Base-by-base conservation (phyloP, 2,888 invertebrate species). In the Apodemia mormo region DNA sequence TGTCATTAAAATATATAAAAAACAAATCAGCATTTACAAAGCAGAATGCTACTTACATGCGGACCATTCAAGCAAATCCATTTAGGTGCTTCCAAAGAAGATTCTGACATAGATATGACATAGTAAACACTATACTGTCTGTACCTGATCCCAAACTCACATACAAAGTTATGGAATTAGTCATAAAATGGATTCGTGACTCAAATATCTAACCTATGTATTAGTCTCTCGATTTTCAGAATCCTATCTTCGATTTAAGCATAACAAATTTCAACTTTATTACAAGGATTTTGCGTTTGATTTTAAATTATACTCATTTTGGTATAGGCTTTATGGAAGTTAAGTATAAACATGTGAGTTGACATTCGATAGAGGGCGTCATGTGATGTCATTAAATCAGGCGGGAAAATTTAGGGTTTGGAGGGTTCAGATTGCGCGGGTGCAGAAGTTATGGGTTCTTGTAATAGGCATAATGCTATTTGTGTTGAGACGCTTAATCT, bases 131-230 rank as follows among this genome's bases (percentile, higher is more conserved):
- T 83, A 84, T 81, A 79, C 76, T 75, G 77, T 80, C 79, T 79
- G 86, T 89, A 90, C 89, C 90, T 90, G 89, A 90, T 90, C 90
- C 89, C 83, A 87, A 89, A 90, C 90, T 89, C 92, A 88, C 92
- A 92, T 93, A 92, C 90, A 89, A 90, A 93, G 92, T 93, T 93
- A 93, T 93, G 92, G 92, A 93, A 92, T 93, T 93, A 93, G 89
- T 92, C 92, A 90, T 93, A 93, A 93, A 93, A 93, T 91, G 91
- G 88, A 86, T 90, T 87, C 92, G 92, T 93, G 92, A 92, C 92
- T 92, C 88, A 92, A 93, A 92, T 93, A 90, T 89, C 89, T 89
- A 92, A 90, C 91, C 87, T 89, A 87, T 89, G 86, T 87, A 85
- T 81, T 83, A 82, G 77, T 72, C 68, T 43, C 58, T 37, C 72